These are phyloP conservation scores for Proteles cristata DNA, from an alignment of 2,113 vertebrate genomes.

Conservation along the genomic window DNA sequence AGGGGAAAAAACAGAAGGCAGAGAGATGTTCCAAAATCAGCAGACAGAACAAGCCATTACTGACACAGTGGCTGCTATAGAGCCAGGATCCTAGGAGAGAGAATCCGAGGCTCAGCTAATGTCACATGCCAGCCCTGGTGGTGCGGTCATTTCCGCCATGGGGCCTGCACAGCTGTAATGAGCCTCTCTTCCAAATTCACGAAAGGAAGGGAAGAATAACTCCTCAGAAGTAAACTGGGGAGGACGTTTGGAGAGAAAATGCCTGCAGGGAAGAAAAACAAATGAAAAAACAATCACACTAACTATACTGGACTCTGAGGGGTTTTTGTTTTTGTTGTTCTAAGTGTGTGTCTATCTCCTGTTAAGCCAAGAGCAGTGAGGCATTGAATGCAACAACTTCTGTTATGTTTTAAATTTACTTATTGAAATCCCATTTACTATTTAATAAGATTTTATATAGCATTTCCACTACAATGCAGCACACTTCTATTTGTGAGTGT, in stretches of 20 bases:
- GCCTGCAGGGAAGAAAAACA: not conserved
- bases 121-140: too few species aligned
- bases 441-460: not conserved
- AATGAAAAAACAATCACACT: not conserved
- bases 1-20: not conserved
- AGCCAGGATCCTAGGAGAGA: not conserved
- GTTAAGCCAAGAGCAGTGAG: not conserved
- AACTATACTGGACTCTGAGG: not conserved
- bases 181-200: not conserved
- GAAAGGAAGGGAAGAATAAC: not conserved
- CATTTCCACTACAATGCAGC: not conserved
- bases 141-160: not conserved
- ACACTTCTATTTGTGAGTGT: not conserved
- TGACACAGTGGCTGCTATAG: too few species aligned
- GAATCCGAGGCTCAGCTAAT: not conserved
- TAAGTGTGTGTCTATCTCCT: not conserved
- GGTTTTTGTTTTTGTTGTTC: not conserved
- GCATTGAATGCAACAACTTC: not conserved
- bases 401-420: not conserved
- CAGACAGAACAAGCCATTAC: not conserved
- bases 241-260: not conserved
- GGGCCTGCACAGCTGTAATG: not conserved
- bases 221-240: not conserved
- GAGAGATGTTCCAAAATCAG: not conserved
- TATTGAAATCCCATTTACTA: not conserved